Evolutionary conservation across 2,888 invertebrate genomes (phyloP).

Genomic region (Drosophila merina): DNA sequence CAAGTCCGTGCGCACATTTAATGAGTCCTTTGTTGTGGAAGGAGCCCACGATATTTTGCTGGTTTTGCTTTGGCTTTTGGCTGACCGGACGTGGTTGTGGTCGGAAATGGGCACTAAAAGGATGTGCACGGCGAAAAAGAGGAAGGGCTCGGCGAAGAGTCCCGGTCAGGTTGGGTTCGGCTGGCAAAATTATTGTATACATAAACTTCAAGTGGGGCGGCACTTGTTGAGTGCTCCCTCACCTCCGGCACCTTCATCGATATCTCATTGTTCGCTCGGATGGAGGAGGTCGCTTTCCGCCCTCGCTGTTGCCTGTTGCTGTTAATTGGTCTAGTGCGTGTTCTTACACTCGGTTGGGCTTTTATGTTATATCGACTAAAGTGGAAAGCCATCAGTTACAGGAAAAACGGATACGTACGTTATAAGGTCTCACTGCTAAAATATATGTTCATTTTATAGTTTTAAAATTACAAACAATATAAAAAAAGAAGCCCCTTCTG

Average conservation of each 20-base stretch:
- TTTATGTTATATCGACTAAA: constrained; percentile 7
- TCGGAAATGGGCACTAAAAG: constrained; percentile 74
- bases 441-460: no score
- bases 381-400: constrained; percentile 1
- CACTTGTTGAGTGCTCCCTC: constrained; percentile 63
- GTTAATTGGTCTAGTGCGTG: constrained; percentile 72
- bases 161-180: constrained; percentile 8
- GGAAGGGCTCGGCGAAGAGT: constrained; percentile 10
- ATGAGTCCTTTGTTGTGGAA: constrained; percentile 60
- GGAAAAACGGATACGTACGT: neutral
- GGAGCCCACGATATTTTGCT: constrained; percentile 47
- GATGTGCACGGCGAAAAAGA: constrained; percentile 46
- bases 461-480: no score
- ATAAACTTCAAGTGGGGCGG: constrained; percentile 63
- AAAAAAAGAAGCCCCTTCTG: neutral
- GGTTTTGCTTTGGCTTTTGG: constrained; percentile 38
- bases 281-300: constrained; percentile 31
- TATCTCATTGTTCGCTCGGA: constrained; percentile 42
- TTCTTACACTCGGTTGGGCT: constrained; percentile 55
- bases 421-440: no score
- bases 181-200: constrained; percentile 63
- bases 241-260: constrained; percentile 20
- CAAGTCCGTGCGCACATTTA: constrained; percentile 63
- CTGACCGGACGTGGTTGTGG: constrained; percentile 71
- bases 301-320: constrained; percentile 60